These are phyloP conservation scores for Cenopis cana DNA, from an alignment of 2,888 invertebrate species.

Conservation along the genomic window DNA sequence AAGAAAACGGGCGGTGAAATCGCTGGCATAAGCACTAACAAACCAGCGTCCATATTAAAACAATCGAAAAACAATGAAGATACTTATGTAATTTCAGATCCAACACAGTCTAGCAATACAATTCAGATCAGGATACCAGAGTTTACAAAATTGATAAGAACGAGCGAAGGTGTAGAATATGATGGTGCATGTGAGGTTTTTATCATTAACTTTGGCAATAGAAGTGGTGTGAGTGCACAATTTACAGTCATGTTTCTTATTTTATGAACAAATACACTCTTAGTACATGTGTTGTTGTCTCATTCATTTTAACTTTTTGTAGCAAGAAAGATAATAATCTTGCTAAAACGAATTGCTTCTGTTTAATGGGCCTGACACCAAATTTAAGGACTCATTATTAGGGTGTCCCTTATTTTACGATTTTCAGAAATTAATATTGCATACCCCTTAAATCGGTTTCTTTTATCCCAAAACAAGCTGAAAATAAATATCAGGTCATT, in stretches of 20 bases:
- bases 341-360: too few relatives aligned
- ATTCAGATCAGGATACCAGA: slow-evolving; percentile 7
- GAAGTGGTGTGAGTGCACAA: slow-evolving; percentile 5
- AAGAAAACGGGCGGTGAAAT: slow-evolving; percentile 5
- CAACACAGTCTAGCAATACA: slow-evolving; percentile 13
- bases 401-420: too few relatives aligned
- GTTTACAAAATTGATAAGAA: slow-evolving; percentile 4
- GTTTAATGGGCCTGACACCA: too few relatives aligned
- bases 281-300: neutral
- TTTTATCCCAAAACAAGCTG: too few relatives aligned
- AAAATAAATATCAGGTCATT: too few relatives aligned
- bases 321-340: neutral
- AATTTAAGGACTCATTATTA: too few relatives aligned
- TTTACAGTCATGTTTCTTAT: slow-evolving; percentile 4
- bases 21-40: slow-evolving; percentile 14
- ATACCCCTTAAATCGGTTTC: too few relatives aligned
- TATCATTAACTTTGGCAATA: slow-evolving; percentile 3
- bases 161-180: slow-evolving; percentile 9
- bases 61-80: slow-evolving; percentile 13
- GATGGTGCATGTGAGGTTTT: slow-evolving; percentile 10
- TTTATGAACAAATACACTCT: neutral
- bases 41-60: slow-evolving; percentile 15
- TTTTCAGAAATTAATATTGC: too few relatives aligned
- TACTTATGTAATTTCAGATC: slow-evolving; percentile 16
- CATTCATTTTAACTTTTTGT: neutral